phyloP scores from a whole-genome alignment of 2,113 vertebrate species.

The Cottus gobio region DNA sequence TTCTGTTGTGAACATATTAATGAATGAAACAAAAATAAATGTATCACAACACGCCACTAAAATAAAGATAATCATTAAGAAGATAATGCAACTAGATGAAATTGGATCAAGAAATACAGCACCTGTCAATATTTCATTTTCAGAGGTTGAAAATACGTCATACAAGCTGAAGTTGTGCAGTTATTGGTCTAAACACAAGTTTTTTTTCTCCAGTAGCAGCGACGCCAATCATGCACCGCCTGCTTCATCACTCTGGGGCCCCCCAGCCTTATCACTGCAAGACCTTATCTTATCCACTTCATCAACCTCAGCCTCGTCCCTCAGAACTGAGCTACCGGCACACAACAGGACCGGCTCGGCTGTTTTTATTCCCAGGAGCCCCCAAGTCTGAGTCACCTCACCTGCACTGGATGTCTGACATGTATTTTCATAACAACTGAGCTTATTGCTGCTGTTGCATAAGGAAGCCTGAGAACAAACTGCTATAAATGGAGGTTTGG shows the following conservation, averaged over 20 bases:
- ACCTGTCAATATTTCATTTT: not conserved
- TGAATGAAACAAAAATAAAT: not conserved
- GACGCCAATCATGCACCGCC: not conserved
- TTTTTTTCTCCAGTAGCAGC: not conserved
- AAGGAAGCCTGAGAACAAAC: slow-evolving; percentile 29
- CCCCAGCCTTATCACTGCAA: slow-evolving; percentile 4
- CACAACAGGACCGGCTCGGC: slow-evolving; percentile 17
- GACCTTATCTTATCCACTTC: slow-evolving; percentile 43
- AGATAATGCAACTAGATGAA: not conserved
- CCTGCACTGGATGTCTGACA: slow-evolving; percentile 61
- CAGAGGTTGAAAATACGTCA: not conserved
- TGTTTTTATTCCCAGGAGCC: slow-evolving; percentile 44
- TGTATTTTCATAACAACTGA: slow-evolving; percentile 68
- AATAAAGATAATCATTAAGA: not conserved
- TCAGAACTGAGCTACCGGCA: slow-evolving; percentile 21
- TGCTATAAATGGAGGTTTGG: not conserved
- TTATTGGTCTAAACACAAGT: not conserved
- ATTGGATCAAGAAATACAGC: not conserved
- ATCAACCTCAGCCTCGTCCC: slow-evolving; percentile 32
- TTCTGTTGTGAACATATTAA: not conserved
- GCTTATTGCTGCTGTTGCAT: slow-evolving; percentile 48
- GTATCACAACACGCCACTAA: not conserved
- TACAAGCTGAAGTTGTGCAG: not conserved
- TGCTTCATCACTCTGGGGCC: slow-evolving; percentile 7
- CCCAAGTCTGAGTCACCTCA: not conserved